Evolutionary conservation across 2,797 vertebrate species (phyloP).

Genomic region (Rhinoraja longicauda): DNA sequence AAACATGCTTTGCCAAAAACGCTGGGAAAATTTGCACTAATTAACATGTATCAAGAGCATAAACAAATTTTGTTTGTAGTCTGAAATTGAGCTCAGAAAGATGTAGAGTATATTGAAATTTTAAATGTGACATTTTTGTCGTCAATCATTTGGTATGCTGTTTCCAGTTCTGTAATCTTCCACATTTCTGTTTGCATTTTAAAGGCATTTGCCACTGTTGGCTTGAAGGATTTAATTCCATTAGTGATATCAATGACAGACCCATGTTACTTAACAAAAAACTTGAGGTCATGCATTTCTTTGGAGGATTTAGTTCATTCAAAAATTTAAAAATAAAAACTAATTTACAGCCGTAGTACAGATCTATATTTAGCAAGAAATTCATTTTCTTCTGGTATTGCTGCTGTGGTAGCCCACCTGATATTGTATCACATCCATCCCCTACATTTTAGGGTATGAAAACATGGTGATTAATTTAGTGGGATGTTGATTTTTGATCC

Average conservation of each 20-base stretch:
- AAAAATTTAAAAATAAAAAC: neutral
- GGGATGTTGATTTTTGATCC: no score
- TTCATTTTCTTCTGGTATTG: neutral
- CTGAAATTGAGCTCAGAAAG: neutral
- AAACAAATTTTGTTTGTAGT: neutral
- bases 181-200: neutral
- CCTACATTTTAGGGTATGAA: no score
- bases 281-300: neutral
- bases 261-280: neutral
- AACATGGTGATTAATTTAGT: no score
- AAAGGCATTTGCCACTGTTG: neutral
- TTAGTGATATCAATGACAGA: neutral
- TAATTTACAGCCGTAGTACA: neutral
- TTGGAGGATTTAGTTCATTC: neutral
- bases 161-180: neutral
- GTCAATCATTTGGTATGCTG: neutral
- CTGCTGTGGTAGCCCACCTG: neutral
- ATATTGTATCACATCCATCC: no score
- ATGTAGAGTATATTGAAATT: neutral
- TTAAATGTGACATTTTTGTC: conserved; percentile 14
- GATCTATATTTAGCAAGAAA: neutral
- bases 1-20: neutral
- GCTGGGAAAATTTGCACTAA: neutral
- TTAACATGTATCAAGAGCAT: neutral
- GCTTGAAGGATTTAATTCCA: neutral